Evolutionary conservation across 1,140 invertebrate genomes (phyloP).

Genomic region (Eumeta japonica): DNA sequence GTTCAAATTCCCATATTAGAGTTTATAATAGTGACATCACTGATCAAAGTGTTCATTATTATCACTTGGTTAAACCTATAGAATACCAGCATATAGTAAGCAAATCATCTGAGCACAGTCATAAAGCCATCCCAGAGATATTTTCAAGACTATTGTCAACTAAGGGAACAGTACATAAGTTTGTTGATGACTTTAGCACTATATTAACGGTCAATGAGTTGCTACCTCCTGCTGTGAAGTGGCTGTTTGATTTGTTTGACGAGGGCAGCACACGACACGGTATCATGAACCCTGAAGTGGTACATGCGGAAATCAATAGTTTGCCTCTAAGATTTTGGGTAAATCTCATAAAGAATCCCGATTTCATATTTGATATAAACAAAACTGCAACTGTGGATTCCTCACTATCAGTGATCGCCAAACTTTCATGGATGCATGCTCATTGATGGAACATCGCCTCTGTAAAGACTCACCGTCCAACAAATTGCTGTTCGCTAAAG

Average conservation of each 20-base stretch:
- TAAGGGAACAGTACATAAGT: slow-evolving; percentile 94
- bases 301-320: slow-evolving; percentile 93
- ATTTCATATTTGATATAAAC: slow-evolving; percentile 89
- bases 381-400: slow-evolving; percentile 83
- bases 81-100: slow-evolving; percentile 68
- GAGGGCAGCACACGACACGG: slow-evolving; percentile 76
- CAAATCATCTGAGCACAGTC: slow-evolving; percentile 72
- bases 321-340: slow-evolving; percentile 89
- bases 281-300: slow-evolving; percentile 72
- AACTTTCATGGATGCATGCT: slow-evolving; percentile 89
- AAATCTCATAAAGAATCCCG: slow-evolving; percentile 90
- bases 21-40: slow-evolving; percentile 79
- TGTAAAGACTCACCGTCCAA: slow-evolving; percentile 89
- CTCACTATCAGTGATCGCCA: slow-evolving; percentile 88
- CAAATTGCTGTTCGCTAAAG: slow-evolving; percentile 86
- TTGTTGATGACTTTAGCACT: slow-evolving; percentile 91
- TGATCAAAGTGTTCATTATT: slow-evolving; percentile 70
- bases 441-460: slow-evolving; percentile 76
- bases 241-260: slow-evolving; percentile 88
- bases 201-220: slow-evolving; percentile 86
- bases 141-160: slow-evolving; percentile 91
- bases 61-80: slow-evolving; percentile 82
- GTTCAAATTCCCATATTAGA: slow-evolving; percentile 72
- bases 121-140: slow-evolving; percentile 94
- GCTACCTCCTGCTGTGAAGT: slow-evolving; percentile 90